Percentiles rank a stretch among this genome's conserved stretches.
Conservation (phyloP, 2,113 vertebrate genomes). For the Calidris pugnax region DNA sequence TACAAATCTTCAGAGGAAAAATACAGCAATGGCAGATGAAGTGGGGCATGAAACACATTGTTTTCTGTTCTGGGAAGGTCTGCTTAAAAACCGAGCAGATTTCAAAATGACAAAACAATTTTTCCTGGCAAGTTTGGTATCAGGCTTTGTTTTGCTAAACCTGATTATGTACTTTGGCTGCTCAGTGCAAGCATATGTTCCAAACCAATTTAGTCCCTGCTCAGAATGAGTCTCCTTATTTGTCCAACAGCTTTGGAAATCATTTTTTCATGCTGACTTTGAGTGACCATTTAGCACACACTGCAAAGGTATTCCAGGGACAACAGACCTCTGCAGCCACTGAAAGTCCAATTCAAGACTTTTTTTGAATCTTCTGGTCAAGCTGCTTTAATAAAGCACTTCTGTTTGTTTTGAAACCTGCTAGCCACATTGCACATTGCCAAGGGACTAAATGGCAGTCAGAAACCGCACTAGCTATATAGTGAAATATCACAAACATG, state of each 20-base stretch:
- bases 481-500: neutral
- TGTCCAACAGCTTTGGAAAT: slow-evolving; percentile 71
- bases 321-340: slow-evolving; percentile 2
- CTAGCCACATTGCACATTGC: neutral
- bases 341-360: neutral
- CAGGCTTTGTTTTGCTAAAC: slow-evolving; percentile 71
- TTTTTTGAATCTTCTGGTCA: neutral
- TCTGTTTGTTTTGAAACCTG: neutral
- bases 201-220: slow-evolving; percentile 63
- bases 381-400: slow-evolving; percentile 10
- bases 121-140: slow-evolving; percentile 67
- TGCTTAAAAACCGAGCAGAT: slow-evolving; percentile 56
- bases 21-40: slow-evolving; percentile 37
- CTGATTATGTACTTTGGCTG: slow-evolving; percentile 76
- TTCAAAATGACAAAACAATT: slow-evolving; percentile 68
- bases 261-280: slow-evolving; percentile 49
- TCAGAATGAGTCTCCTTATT: slow-evolving; percentile 72
- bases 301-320: slow-evolving; percentile 59
- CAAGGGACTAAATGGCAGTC: neutral
- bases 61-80: slow-evolving; percentile 64
- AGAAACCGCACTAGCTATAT: neutral
- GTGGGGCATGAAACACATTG: slow-evolving; percentile 43
- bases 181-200: slow-evolving; percentile 63
- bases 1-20: slow-evolving; percentile 60
- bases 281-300: slow-evolving; percentile 30